Conservation (phyloP, 2,888 invertebrate genomes). For the Smittia aterrima region DNA sequence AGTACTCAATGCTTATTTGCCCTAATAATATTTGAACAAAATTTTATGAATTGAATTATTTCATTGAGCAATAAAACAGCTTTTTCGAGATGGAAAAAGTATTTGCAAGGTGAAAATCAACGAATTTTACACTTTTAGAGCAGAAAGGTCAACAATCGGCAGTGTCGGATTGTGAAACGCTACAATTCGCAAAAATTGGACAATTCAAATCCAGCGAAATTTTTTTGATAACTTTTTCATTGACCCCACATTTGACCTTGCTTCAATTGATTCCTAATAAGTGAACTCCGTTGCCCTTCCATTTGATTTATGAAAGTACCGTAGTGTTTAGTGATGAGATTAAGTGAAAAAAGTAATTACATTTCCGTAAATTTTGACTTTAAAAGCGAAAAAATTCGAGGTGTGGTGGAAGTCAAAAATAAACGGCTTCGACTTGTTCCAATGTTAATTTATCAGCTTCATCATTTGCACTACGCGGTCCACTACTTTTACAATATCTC, state of each 20-base stretch:
- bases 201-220: background rate
- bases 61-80: background rate
- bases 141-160: background rate
- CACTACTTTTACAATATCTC: background rate
- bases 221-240: conserved; percentile 39
- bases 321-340: no score
- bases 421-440: background rate
- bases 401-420: conserved; percentile 34
- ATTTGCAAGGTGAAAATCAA: background rate
- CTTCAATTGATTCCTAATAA: conserved; percentile 34
- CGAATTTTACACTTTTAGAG: background rate
- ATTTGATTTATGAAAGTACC: background rate
- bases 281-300: background rate
- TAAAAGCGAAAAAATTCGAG: conserved; percentile 27
- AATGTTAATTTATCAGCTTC: background rate
- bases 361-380: conserved; percentile 5
- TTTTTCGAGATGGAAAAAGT: background rate
- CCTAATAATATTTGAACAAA: conserved; percentile 10
- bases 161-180: background rate
- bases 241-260: conserved; percentile 39
- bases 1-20: conserved; percentile 6
- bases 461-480: background rate
- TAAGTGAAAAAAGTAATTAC: background rate
- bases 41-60: conserved; percentile 11
- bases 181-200: no score